A percentile compares a stretch with the other conserved stretches of the same genome.
These are phyloP conservation scores for Gortyna flavago DNA, from an alignment of 2,888 invertebrate genomes.

Conservation along the genomic window DNA sequence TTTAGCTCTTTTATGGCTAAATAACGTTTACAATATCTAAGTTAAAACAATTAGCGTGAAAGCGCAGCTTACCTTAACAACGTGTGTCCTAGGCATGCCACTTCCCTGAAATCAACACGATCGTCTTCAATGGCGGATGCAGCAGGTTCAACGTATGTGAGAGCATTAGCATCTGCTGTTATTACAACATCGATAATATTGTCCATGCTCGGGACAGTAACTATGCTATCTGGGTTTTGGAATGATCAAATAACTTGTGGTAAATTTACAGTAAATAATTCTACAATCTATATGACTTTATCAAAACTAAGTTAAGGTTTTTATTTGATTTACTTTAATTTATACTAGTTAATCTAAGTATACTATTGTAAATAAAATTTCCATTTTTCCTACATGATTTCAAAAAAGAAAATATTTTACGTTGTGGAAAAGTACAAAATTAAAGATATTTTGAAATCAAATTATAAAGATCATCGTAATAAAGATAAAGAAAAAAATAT, in stretches of 20 bases:
- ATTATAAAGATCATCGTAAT: not conserved
- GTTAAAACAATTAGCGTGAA: slow-evolving; percentile 70
- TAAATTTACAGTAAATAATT: slow-evolving; percentile 11
- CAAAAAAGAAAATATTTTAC: not conserved
- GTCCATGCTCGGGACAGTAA: slow-evolving; percentile 88
- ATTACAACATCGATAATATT: slow-evolving; percentile 82
- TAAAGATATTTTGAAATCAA: not conserved
- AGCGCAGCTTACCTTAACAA: slow-evolving; percentile 87
- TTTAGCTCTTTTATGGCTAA: slow-evolving; percentile 4
- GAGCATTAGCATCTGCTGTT: slow-evolving; percentile 80
- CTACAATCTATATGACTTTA: slow-evolving; percentile 1
- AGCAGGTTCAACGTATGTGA: slow-evolving; percentile 63
- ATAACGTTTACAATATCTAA: slow-evolving; percentile 37
- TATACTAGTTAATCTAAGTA: not conserved
- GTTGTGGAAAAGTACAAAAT: not conserved
- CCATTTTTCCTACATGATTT: not conserved
- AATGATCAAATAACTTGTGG: slow-evolving; percentile 56
- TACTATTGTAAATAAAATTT: not conserved
- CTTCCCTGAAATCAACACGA: slow-evolving; percentile 87
- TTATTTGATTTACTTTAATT: not conserved
- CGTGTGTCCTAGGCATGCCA: slow-evolving; percentile 83
- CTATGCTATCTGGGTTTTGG: slow-evolving; percentile 73
- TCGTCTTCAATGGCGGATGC: slow-evolving; percentile 65
- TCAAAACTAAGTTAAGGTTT: not conserved
- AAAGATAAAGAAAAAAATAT: not conserved